Base-by-base conservation (phyloP, 2,888 invertebrate genomes). In the Globia sparganii region DNA sequence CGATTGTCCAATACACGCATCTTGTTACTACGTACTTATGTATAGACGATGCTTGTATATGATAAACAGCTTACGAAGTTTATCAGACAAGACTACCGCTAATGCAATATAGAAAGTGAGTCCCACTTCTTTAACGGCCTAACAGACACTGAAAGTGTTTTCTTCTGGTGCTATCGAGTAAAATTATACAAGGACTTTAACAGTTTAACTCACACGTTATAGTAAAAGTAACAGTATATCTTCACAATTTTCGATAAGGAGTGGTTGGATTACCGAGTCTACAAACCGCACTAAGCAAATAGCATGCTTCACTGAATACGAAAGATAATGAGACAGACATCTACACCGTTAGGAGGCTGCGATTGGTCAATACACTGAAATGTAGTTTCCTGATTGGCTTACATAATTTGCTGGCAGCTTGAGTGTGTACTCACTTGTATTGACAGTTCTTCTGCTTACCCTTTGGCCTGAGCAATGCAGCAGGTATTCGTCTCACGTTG, bases 21-120 rank as follows among this genome's bases (percentile, higher is more conserved):
- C 31, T 67, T 65, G 49, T 75, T 71, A 65, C 56, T 43, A n/a
- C 25, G 70, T 43, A 72, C 34, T 0, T 59, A 69, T 13, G 28
- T 68, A 69, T 34, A 68, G 18, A 18, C 49, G 82, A 81, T 77
- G 58, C 74, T 72, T 72, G 77, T 85, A 61, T 77, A 82, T 78
- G 78, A 86, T 84, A 83, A 82, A 86, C 72, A 75, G 74, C 62
- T 77, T 77, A 75, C 69, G 81, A 75, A 81, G 77, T 72, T 81
- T 82, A 82, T 83, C 86, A 85, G 56, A 25, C 58, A 86, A 85
- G 61, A 77, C 72, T 81, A 71, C 74, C 75, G 72, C 65, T 77
- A 82, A 70, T 84, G 86, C 83, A 84, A 86, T 81, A 72, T 88
- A 84, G 82, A 86, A 86, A 81, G 85, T 75, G 68, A 75, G 75